Evolutionary conservation across 2,113 vertebrate genomes (phyloP), one percentile per base, ranked within the genome.

Genomic region (Nothoprocta pentlandii): DNA sequence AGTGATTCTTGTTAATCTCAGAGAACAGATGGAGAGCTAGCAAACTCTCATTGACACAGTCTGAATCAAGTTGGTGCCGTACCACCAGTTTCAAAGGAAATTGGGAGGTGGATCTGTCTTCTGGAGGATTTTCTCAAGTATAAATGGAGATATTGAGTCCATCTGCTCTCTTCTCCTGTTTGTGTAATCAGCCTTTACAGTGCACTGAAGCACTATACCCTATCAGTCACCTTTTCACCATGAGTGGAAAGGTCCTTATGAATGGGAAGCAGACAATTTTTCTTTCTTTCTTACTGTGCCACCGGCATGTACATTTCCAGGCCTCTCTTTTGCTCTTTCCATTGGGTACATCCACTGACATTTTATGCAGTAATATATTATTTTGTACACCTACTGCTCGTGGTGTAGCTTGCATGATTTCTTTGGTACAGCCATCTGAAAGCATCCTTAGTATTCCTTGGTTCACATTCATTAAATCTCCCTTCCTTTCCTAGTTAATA

Each of bases 221-320:
- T 23, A 20, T 39, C n/a, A 16, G 19, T 32, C 47, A 12, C 1
- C 2, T 17, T 80, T 80, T 76, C 53, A 5, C 30, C 47, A 6
- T 6, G 13, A 76, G 16, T 20, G 6, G 62, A 73, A 86, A 80
- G 8, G 23, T 41, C 2, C 56, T 19, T 26, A 46, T 0, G 2
- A 26, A 68, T 2, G 4, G 9, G 12, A 76, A 69, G 44, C 1
- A 56, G 42, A 5, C 7, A 69, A 15, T 21, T 53, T 87, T 61
- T 62, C 21, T 62, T 76, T 8, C 80, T 21, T 68, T 19, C 5
- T 63, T 22, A 12, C 16, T 47, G 2, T 51, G 10, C 19, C 16
- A 15, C 42, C 30, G 15, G 32, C 20, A 49, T 4, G 42, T 3
- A 32, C 1, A 59, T 7, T 62, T 28, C 0, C 0, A 91, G 9